Evolutionary conservation across 1,140 invertebrate genomes (phyloP).

Genomic region (Lepidurus apus): DNA sequence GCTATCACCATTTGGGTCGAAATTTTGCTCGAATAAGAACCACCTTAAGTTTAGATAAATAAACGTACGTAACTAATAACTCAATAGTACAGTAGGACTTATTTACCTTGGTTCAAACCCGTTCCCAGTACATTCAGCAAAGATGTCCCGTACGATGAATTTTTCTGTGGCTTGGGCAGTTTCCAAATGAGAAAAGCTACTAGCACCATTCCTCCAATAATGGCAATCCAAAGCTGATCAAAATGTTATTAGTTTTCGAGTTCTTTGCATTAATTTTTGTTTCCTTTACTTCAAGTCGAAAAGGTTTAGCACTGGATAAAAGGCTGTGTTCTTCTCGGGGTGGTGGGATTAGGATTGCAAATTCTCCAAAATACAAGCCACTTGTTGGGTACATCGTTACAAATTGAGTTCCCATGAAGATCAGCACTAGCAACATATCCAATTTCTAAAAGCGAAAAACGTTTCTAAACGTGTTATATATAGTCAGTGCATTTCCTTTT

Average conservation of each 20-base stretch:
- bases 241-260: neutral
- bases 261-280: neutral
- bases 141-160: neutral
- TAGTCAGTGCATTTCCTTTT: neutral
- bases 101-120: neutral
- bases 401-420: neutral
- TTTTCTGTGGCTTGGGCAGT: neutral
- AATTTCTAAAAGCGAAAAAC: neutral
- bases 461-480: neutral
- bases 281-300: neutral
- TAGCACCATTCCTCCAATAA: neutral
- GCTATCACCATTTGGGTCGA: neutral
- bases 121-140: neutral
- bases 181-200: neutral
- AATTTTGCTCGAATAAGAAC: neutral
- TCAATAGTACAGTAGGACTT: neutral
- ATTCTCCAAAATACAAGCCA: neutral
- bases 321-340: neutral
- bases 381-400: neutral
- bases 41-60: neutral
- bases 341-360: neutral
- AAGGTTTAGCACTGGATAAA: neutral
- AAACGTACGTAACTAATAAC: neutral
- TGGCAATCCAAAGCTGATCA: neutral
- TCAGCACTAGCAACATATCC: neutral